Evolutionary conservation across 1,140 invertebrate genomes (phyloP).

Genomic region (Philaenus spumarius): DNA sequence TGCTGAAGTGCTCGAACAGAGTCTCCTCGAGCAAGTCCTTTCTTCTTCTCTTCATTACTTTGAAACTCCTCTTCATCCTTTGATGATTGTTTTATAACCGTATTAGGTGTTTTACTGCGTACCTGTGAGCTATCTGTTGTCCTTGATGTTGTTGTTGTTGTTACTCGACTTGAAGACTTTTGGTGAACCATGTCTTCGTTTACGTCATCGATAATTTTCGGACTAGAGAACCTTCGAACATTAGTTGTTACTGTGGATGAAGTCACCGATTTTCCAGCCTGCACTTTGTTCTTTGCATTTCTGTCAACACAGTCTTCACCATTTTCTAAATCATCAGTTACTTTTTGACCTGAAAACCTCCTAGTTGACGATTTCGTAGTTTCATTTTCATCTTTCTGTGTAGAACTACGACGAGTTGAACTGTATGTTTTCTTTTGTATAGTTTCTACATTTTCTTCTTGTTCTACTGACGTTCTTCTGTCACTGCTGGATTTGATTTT

Average conservation of each 20-base stretch:
- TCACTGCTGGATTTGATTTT: neutral
- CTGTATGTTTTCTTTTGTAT: too few species aligned
- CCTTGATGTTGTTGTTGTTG: neutral
- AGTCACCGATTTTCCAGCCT: too few species aligned
- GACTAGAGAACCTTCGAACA: too few species aligned
- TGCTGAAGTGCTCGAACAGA: constrained; percentile 65
- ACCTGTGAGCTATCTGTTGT: neutral
- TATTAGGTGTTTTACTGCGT: neutral
- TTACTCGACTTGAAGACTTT: neutral
- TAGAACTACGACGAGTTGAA: neutral
- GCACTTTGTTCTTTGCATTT: neutral
- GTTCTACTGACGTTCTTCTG: neutral
- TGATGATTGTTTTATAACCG: neutral
- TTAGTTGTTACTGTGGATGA: neutral
- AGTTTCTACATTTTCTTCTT: neutral
- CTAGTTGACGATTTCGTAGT: neutral
- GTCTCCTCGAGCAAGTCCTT: constrained; percentile 39
- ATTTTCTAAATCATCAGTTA: neutral
- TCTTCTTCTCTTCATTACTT: constrained; percentile 21
- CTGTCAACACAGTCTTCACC: neutral
- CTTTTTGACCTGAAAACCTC: constrained; percentile 2
- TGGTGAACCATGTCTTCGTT: neutral
- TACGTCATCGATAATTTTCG: too few species aligned
- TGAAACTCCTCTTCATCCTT: constrained; percentile 5
- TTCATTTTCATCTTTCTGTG: neutral